Conservation (phyloP, 2,888 invertebrate genomes). For the Callinectes sapidus region DNA sequence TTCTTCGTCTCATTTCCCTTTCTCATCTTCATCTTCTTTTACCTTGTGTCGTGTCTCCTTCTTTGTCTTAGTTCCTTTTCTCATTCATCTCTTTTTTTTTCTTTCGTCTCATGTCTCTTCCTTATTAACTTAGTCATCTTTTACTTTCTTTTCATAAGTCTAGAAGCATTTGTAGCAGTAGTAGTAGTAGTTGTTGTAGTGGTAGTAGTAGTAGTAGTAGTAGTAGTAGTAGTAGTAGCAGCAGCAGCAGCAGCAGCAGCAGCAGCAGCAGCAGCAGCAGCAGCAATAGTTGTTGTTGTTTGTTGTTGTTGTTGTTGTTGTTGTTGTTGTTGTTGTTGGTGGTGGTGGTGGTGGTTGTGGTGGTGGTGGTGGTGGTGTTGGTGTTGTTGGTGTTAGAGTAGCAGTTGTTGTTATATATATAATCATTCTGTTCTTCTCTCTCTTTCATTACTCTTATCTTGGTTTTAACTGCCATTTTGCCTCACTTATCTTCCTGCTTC, state of each 20-base stretch:
- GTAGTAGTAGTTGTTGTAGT: too few relatives aligned
- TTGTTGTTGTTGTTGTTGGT: neutral
- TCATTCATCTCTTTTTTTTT: neutral
- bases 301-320: neutral
- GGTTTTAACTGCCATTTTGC: neutral
- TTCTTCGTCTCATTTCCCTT: neutral
- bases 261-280: too few relatives aligned
- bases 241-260: too few relatives aligned
- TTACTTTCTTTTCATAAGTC: neutral
- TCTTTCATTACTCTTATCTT: neutral
- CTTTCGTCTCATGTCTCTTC: neutral
- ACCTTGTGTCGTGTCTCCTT: neutral
- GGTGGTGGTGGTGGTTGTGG: too few relatives aligned
- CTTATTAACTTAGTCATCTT: neutral
- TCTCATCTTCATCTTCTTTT: neutral
- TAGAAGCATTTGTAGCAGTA: neutral
- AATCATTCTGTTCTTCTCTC: neutral
- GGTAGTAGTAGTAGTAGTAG: too few relatives aligned
- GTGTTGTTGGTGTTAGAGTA: neutral
- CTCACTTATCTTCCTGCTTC: neutral
- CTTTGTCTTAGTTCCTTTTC: neutral
- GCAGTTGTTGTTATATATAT: neutral
- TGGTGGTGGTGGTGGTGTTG: too few relatives aligned
- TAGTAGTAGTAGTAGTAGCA: too few relatives aligned
- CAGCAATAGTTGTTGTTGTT: neutral